Evolutionary conservation across 2,797 vertebrate genomes (phyloP).

Genomic region (Sebastes vulpes): DNA sequence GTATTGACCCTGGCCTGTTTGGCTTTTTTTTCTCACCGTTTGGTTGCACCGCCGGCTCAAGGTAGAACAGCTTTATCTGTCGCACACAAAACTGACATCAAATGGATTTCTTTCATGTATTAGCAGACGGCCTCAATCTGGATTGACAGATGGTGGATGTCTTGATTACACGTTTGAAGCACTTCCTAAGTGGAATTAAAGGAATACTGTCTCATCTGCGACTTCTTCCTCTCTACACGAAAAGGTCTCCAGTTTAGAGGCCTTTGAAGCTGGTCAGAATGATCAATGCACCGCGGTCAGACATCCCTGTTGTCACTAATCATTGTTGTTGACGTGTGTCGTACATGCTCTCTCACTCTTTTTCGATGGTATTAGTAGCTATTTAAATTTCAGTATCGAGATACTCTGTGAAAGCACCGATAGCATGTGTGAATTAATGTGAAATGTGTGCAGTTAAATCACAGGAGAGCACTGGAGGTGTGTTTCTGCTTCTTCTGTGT

Average conservation of each 20-base stretch:
- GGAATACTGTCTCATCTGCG: conserved; percentile 49
- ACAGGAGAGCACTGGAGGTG: conserved; percentile 9
- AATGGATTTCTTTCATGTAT: conserved; percentile 55
- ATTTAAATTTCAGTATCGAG: conserved; percentile 5
- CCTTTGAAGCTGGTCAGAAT: conserved; percentile 57
- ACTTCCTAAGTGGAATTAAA: conserved; percentile 63
- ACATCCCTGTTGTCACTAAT: conserved; percentile 16
- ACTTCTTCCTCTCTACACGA: conserved; percentile 23
- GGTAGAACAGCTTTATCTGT: conserved; percentile 31
- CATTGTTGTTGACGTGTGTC: neutral
- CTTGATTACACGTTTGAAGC: conserved; percentile 65
- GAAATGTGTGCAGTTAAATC: neutral
- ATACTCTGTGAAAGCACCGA: neutral
- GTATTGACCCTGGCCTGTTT: conserved; percentile 18
- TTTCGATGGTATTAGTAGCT: neutral
- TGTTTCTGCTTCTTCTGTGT: conserved; percentile 32
- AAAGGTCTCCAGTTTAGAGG: conserved; percentile 26
- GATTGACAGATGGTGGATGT: conserved; percentile 40
- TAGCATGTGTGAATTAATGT: conserved; percentile 19
- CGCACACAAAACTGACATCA: conserved; percentile 24
- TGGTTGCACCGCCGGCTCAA: conserved; percentile 17
- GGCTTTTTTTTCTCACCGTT: conserved; percentile 6
- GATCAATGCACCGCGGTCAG: conserved; percentile 42
- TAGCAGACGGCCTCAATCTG: conserved; percentile 37
- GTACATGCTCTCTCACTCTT: neutral